Percentiles rank a stretch among this genome's conserved stretches.
Evolutionary conservation across 2,113 vertebrate genomes (phyloP).

Genomic region (Spea multiplicata): DNA sequence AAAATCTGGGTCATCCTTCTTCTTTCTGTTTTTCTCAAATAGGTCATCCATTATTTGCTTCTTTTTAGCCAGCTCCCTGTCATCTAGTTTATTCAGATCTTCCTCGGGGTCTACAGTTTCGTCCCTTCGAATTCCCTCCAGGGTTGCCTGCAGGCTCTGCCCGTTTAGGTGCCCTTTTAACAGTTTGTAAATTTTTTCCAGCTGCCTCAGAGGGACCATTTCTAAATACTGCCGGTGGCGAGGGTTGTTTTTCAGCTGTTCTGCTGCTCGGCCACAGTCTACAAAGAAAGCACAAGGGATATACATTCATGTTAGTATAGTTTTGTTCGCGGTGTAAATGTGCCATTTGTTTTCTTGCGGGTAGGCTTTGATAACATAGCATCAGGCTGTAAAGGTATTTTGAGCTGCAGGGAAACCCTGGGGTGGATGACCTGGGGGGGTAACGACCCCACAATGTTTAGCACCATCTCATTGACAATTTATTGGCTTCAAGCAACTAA

Average conservation of each 20-base stretch:
- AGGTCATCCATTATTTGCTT: constrained; percentile 89
- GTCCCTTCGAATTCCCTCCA: constrained; percentile 67
- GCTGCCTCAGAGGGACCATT: constrained; percentile 72
- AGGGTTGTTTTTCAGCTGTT: constrained; percentile 82
- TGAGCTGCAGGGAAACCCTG: no score
- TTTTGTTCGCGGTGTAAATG: no score
- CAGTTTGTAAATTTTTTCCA: constrained; percentile 77
- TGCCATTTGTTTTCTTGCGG: no score
- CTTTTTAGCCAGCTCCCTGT: constrained; percentile 77
- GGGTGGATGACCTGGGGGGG: no score
- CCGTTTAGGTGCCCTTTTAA: constrained; percentile 77
- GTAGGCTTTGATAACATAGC: no score
- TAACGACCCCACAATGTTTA: no score
- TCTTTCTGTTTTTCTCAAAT: constrained; percentile 84
- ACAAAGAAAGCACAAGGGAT: constrained; percentile 15
- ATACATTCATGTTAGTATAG: no score
- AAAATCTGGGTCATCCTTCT: constrained; percentile 81
- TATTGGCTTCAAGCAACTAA: no score
- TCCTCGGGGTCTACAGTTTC: constrained; percentile 76
- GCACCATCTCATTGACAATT: no score
- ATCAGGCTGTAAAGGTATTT: no score
- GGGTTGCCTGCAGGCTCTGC: constrained; percentile 67
- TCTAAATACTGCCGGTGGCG: constrained; percentile 81
- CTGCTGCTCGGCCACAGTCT: constrained; percentile 84
- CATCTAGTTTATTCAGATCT: constrained; percentile 91